Conservation (phyloP, 2,113 vertebrate genomes). For the Girardinichthys multiradiatus region DNA sequence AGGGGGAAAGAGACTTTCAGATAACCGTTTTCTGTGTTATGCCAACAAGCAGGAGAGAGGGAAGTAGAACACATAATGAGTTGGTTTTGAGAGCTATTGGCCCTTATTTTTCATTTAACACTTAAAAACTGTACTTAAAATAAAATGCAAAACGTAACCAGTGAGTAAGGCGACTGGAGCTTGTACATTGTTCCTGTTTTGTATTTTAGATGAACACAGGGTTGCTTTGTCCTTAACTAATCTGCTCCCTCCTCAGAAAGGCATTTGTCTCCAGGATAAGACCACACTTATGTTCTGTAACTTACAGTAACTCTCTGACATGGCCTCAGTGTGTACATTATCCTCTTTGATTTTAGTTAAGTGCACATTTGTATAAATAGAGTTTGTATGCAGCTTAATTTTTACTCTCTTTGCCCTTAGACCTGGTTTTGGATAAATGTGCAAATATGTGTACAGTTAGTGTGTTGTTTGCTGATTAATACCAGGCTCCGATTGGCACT, state of each 20-base stretch:
- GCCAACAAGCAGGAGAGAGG: constrained; percentile 20
- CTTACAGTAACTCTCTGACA: not conserved
- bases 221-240: constrained; percentile 32
- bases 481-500: constrained; percentile 59
- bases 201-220: constrained; percentile 1
- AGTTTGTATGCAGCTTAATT: not conserved
- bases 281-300: constrained; percentile 10
- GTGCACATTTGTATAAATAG: not conserved
- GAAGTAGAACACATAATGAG: constrained; percentile 3
- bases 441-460: constrained; percentile 10
- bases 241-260: constrained; percentile 24
- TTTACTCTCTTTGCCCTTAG: constrained; percentile 4
- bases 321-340: not conserved
- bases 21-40: constrained; percentile 19
- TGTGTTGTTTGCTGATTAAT: constrained; percentile 55
- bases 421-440: constrained; percentile 17
- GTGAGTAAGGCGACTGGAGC: constrained; percentile 18
- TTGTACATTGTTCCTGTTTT: constrained; percentile 9
- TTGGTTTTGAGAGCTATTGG: constrained; percentile 18
- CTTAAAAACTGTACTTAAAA: constrained; percentile 3
- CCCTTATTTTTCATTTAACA: constrained; percentile 18
- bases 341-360: not conserved
- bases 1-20: not conserved
- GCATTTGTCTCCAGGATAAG: constrained; percentile 28
- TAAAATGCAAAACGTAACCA: constrained; percentile 23